Conservation (phyloP, 2,113 vertebrate genomes). For the Cyanistes caeruleus region DNA sequence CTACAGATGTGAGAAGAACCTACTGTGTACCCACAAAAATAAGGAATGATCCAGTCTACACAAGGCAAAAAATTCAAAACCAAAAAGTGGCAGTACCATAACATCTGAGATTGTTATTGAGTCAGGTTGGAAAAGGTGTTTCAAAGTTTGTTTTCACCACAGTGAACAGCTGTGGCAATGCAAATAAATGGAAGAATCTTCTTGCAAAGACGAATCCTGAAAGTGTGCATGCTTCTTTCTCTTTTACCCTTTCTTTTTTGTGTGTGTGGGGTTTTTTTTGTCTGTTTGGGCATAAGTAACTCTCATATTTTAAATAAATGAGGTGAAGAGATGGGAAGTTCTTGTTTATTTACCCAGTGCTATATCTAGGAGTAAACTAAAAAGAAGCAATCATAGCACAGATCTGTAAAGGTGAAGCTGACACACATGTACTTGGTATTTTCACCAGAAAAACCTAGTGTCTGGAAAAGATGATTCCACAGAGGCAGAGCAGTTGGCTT, state of each 20-base stretch:
- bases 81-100: background rate
- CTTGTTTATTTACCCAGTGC: background rate
- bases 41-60: background rate
- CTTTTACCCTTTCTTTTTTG: background rate
- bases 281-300: background rate
- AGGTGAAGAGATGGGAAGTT: background rate
- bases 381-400: background rate
- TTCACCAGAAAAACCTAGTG: background rate
- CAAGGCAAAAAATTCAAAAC: background rate
- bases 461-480: background rate
- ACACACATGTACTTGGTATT: background rate
- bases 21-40: rapidly evolving
- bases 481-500: background rate
- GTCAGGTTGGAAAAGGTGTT: background rate
- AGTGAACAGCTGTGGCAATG: background rate
- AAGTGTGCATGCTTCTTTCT: background rate
- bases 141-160: background rate
- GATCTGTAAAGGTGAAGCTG: background rate
- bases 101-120: background rate
- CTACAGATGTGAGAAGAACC: background rate
- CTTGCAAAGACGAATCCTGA: background rate
- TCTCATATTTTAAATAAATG: background rate
- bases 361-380: background rate
- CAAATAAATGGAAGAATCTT: background rate
- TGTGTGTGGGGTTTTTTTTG: background rate